Evolutionary conservation across 2,888 invertebrate species (phyloP).

Genomic region (Idaea straminata): DNA sequence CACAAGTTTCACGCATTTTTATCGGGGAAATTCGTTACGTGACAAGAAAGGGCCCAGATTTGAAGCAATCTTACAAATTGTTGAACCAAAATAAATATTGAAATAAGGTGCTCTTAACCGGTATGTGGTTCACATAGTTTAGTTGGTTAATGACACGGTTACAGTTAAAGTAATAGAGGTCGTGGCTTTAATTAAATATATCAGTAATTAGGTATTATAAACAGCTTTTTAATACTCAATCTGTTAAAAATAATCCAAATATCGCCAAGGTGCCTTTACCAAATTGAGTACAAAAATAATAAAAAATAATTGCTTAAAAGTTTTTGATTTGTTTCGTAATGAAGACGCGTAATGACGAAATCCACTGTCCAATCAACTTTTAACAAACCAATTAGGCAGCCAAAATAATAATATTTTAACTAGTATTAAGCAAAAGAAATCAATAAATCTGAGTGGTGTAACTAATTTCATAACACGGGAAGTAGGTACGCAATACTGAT

Average conservation of each 20-base stretch:
- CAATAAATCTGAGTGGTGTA: slow-evolving; percentile 24
- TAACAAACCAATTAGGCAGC: background rate
- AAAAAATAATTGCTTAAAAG: too few species aligned
- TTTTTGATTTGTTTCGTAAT: background rate
- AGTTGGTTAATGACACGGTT: too few species aligned
- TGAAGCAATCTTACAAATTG: background rate
- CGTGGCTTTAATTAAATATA: too few species aligned
- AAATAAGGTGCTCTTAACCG: background rate
- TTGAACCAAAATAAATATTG: background rate
- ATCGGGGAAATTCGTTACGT: background rate
- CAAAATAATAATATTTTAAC: background rate
- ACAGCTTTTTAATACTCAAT: too few species aligned
- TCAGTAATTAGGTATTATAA: too few species aligned
- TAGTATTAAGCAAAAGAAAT: slow-evolving; percentile 10
- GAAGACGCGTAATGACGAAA: background rate
- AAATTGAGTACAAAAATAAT: too few species aligned
- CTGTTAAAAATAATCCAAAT: too few species aligned
- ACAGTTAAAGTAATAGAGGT: too few species aligned
- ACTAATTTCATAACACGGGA: slow-evolving; percentile 38
- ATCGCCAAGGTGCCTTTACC: too few species aligned
- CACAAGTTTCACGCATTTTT: slow-evolving; percentile 8
- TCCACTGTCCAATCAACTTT: background rate
- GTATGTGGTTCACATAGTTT: too few species aligned
- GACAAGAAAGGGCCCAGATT: background rate
- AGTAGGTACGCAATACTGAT: slow-evolving; percentile 16